Base-by-base conservation (phyloP, 2,113 vertebrate genomes). In the Ctenodactylus gundi region DNA sequence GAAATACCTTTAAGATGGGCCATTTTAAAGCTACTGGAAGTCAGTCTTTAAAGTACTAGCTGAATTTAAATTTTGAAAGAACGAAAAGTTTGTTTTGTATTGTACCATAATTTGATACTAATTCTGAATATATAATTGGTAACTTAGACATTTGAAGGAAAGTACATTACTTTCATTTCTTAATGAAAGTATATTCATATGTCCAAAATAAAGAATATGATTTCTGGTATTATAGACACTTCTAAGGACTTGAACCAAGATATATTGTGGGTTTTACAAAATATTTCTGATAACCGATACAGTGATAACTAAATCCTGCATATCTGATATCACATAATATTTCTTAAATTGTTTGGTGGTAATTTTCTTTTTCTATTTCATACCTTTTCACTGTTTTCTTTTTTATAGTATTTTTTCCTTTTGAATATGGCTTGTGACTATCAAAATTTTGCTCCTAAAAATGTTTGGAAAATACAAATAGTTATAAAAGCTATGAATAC, bases 361-460 rank as follows among this genome's bases (percentile, higher is more conserved):
- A 41, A 41, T 70, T 31, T 53, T 80, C 23, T 39, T 46, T 77
- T 78, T 60, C 65, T 15, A 25, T 65, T 75, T 80, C 29, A n/a
- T 65, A 55, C 4, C 4, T 88, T 92, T 92, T 84, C 34, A 58
- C 51, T 12, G 21, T 87, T 88, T 81, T 93, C 31, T 90, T 75
- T 86, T 93, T 64, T 75, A 34, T 27, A 84, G 0, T 68, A 29
- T 91, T 95, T 96, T n/a, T 94, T 21, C 34, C 92, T 95, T 91
- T 67, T 53, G 94, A 21, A 83, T 6, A 39, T 83, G 51, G 46
- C 64, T 91, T 68, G 4, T 93, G 58, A 80, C n/a, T 87, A 39
- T 93, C 82, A 68, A 88, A 78, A 78, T 55, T 86, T 85, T 94
- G 44, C 31, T 90, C 31, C 25, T 21, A 31, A 83, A n/a, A 91